Percentiles rank a stretch among this genome's conserved stretches.
Evolutionary conservation across 2,113 vertebrate genomes (phyloP).

Genomic region (Petrocephalus zakoni): DNA sequence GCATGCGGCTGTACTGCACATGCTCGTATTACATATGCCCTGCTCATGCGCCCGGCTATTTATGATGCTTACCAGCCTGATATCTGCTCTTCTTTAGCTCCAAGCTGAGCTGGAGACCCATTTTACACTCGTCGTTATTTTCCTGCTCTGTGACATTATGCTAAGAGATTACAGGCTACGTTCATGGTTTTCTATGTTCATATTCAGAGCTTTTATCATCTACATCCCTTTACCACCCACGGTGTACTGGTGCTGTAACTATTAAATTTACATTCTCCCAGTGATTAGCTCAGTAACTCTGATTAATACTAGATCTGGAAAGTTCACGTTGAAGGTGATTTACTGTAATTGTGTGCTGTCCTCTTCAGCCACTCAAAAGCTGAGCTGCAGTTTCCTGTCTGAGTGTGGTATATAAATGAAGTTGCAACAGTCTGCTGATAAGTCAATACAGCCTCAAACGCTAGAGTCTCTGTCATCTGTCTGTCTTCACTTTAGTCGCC

Average conservation of each 20-base stretch:
- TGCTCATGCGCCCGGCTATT: neutral
- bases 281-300: neutral
- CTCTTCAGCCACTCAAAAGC: neutral
- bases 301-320: neutral
- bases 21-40: neutral
- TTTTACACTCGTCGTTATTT: neutral
- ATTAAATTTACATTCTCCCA: conserved; percentile 58
- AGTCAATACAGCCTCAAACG: neutral
- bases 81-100: neutral
- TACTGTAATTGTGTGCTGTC: neutral
- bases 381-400: neutral
- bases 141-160: neutral
- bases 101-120: neutral
- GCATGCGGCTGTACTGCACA: neutral
- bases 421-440: neutral
- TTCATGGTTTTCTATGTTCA: neutral
- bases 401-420: neutral
- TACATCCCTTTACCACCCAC: too few relatives aligned
- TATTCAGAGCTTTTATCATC: conserved; percentile 23
- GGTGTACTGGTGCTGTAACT: conserved; percentile 70
- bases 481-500: neutral
- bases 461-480: neutral
- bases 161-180: neutral
- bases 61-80: neutral
- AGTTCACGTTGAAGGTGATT: neutral